Percentiles rank a stretch among this genome's conserved stretches.
Evolutionary conservation across 2,797 vertebrate species (phyloP).

Genomic region (Alca torda): DNA sequence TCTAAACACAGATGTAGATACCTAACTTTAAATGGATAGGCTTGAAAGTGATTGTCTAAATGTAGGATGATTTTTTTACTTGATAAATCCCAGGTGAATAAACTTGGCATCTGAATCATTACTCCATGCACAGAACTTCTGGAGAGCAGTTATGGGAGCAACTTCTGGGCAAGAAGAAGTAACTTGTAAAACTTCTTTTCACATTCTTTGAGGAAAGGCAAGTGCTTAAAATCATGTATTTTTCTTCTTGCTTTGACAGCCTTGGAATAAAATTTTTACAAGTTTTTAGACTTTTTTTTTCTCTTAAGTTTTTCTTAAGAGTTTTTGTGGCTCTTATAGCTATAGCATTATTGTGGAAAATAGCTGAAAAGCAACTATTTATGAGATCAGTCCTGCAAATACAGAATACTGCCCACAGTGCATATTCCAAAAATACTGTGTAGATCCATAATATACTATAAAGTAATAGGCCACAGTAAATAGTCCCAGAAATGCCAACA

Average conservation of each 20-base stretch:
- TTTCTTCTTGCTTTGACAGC: background rate
- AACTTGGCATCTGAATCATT: background rate
- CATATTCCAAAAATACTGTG: background rate
- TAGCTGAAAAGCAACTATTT: background rate
- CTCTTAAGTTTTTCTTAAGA: background rate
- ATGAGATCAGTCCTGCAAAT: background rate
- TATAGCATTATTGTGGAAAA: background rate
- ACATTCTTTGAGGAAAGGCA: background rate
- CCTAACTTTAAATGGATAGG: background rate
- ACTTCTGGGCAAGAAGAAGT: background rate
- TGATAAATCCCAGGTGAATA: conserved; percentile 15
- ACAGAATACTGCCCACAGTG: background rate
- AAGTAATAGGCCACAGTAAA: background rate
- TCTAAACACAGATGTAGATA: background rate
- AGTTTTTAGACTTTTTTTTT: background rate
- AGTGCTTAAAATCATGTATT: background rate
- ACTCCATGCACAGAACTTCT: background rate
- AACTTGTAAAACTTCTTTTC: conserved; percentile 14
- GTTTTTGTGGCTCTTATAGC: background rate
- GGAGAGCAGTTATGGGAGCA: background rate
- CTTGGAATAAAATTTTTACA: background rate
- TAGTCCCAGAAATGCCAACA: background rate
- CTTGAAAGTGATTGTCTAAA: background rate
- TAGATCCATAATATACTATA: background rate
- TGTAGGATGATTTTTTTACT: background rate